Base-by-base conservation (phyloP, 1,140 invertebrate species). In the Homarus americanus region DNA sequence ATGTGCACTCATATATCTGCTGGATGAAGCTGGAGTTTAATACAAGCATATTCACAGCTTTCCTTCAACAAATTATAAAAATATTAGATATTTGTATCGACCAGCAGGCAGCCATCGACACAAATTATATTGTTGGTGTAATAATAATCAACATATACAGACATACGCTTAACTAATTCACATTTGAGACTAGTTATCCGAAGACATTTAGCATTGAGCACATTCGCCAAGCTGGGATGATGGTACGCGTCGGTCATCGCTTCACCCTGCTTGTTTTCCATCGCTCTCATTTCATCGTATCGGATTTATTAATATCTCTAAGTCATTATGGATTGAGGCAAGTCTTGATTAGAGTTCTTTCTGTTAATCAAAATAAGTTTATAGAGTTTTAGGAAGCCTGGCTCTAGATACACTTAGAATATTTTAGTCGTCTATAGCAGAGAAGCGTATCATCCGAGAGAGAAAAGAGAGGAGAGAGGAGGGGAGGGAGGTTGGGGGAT, bases 271-370 rank as follows among this genome's bases (percentile, higher is more conserved):
- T 66, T 80, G 58, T 87, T 87, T 87, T 87, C 86, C 86, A 79
- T 78, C 76, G 78, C 75, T 87, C 86, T 87, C 86, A 79, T 87
- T 79, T 87, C 86, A 87, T 69, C 86, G 86, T 79, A 78, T 49
- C 86, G 76, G 38, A 87, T 87, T 87, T 87, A 87, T 87, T 87
- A 87, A 79, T 87, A 87, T 63, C 76, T 76, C 86, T 80, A 87
- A 87, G 86, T 87, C 86, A 87, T 87, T 87, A 87, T 79, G 58
- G 86, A 78, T 79, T 80, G 53, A 79, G 86, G 76, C 78, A 80
- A 87, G 58, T 79, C 86, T 80, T 79, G 75, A 87, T 66, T 40
- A 69, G 82, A 83, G 36, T 83, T 83, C 82, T 40, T 83, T 83
- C 63, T 66, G 82, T 53, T 83, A 83, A 69, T 69, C 58, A 69